Percentiles rank a stretch among this genome's conserved stretches.
phyloP scores from a whole-genome alignment of 2,888 invertebrate species.

The Chalcis sispes region DNA sequence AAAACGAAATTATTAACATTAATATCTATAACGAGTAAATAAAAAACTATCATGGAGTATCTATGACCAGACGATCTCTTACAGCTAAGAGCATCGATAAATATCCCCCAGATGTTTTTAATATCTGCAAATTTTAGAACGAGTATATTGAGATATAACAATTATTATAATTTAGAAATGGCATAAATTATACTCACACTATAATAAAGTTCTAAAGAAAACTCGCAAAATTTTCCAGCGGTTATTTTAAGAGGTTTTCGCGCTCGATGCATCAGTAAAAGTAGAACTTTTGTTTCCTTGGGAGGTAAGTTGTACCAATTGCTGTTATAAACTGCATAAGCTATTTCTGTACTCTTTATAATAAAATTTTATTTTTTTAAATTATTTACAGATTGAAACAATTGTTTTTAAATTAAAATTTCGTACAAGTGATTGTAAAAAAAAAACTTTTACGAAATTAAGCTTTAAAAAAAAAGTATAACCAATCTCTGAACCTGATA shows the following conservation, averaged over 20 bases:
- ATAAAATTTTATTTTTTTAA: neutral
- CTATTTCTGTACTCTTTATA: slow-evolving; percentile 60
- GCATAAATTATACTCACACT: slow-evolving; percentile 54
- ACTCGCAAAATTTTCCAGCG: slow-evolving; percentile 65
- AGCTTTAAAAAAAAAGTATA: neutral
- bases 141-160: neutral
- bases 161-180: no score
- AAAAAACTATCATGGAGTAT: no score
- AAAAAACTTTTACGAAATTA: no score
- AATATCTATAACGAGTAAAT: no score
- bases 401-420: no score
- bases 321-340: slow-evolving; percentile 61
- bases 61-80: slow-evolving; percentile 24
- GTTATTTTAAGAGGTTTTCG: slow-evolving; percentile 62
- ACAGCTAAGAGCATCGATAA: slow-evolving; percentile 43
- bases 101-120: slow-evolving; percentile 50
- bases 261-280: slow-evolving; percentile 61
- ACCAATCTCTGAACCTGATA: no score
- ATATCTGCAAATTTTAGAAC: slow-evolving; percentile 31
- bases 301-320: slow-evolving; percentile 62
- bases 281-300: slow-evolving; percentile 55
- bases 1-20: no score
- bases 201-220: slow-evolving; percentile 64
- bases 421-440: no score
- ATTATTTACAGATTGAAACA: neutral